Evolutionary conservation across 2,888 invertebrate species (phyloP).

Genomic region (Minunthozetes semirufus): DNA sequence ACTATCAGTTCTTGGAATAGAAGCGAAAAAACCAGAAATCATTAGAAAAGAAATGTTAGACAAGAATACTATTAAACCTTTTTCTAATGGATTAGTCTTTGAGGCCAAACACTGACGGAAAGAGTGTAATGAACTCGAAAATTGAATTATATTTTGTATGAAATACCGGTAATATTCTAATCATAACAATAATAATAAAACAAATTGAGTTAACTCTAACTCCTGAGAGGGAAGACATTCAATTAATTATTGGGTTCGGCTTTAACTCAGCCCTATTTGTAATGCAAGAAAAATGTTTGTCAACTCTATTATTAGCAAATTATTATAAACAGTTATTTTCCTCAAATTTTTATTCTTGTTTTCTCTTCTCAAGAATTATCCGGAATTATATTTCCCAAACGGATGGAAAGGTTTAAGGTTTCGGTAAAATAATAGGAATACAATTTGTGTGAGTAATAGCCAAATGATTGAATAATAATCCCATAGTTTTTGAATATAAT

Average conservation of each 20-base stretch:
- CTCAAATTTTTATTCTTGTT: neutral
- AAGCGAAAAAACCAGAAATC: neutral
- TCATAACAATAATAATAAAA: neutral
- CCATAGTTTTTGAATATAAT: neutral
- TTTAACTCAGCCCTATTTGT: neutral
- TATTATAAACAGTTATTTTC: too few species aligned
- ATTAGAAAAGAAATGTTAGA: slow-evolving; percentile 1
- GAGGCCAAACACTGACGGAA: neutral
- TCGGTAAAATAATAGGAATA: too few species aligned
- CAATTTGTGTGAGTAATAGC: too few species aligned
- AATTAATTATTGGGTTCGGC: neutral
- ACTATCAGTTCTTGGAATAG: neutral
- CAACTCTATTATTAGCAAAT: neutral
- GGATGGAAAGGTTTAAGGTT: too few species aligned
- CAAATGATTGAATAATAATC: neutral
- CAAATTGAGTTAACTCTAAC: neutral
- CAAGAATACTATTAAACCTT: neutral
- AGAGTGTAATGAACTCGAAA: slow-evolving; percentile 1
- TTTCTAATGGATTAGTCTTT: neutral
- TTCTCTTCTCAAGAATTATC: too few species aligned
- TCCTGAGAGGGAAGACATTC: neutral
- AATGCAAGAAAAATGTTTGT: neutral
- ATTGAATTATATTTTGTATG: neutral
- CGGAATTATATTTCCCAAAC: too few species aligned
- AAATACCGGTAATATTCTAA: neutral